These are phyloP conservation scores for Nothura maculosa DNA, from an alignment of 2,797 vertebrate genomes.

Conservation along the genomic window DNA sequence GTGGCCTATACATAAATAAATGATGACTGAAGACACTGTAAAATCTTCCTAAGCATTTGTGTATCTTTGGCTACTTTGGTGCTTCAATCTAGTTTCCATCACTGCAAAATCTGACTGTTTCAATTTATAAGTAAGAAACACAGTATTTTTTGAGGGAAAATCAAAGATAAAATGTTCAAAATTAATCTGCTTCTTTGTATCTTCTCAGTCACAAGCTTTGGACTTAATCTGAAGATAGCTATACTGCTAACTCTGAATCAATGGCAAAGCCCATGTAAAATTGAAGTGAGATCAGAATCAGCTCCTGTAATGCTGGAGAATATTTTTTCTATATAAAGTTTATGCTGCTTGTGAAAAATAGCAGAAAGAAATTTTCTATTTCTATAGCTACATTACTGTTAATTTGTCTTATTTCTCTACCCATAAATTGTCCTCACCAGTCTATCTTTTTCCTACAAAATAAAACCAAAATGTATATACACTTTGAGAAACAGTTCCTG, in stretches of 20 bases:
- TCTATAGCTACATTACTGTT: not conserved
- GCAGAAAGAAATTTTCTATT: not conserved
- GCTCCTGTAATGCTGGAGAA: not conserved
- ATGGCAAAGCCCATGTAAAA: not conserved
- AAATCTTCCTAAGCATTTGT: not conserved
- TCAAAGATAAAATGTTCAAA: not conserved
- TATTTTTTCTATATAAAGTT: not conserved
- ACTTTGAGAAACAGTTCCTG: slow-evolving; percentile 14
- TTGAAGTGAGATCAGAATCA: not conserved
- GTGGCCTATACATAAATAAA: not conserved
- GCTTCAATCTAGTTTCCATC: not conserved
- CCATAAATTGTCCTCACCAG: not conserved
- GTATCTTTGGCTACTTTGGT: not conserved
- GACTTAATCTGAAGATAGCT: not conserved
- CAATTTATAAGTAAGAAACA: not conserved
- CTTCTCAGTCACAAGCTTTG: not conserved
- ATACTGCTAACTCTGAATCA: not conserved
- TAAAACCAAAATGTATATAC: not conserved
- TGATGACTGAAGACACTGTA: not conserved
- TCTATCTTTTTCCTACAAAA: not conserved
- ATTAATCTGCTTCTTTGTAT: not conserved
- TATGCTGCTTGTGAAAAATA: not conserved
- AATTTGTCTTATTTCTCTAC: not conserved
- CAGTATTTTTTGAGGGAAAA: not conserved
- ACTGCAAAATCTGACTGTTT: not conserved